Evolutionary conservation across 2,113 vertebrate species (phyloP).

Genomic region (Urocynchramus pylzowi): DNA sequence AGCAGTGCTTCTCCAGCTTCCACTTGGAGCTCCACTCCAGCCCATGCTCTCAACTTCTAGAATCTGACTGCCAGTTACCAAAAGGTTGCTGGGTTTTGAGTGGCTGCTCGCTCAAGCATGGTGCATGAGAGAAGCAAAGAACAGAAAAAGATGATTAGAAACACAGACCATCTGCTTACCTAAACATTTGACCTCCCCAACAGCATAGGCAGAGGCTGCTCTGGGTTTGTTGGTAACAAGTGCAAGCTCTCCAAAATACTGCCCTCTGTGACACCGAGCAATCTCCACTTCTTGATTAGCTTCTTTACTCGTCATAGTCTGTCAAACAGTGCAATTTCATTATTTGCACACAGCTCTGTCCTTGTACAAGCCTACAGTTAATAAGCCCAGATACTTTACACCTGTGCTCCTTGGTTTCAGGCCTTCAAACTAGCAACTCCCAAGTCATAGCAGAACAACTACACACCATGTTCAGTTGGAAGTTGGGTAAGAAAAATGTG

Average conservation of each 20-base stretch:
- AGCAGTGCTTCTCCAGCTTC: neutral
- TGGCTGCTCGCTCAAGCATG: neutral
- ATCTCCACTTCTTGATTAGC: constrained; percentile 93
- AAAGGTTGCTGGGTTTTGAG: neutral
- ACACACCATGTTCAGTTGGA: neutral
- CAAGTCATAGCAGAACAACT: neutral
- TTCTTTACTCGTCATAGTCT: constrained; percentile 90
- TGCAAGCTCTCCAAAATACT: constrained; percentile 98
- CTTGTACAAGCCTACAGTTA: neutral
- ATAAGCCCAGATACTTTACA: neutral
- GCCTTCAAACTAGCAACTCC: neutral
- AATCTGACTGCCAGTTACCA: neutral
- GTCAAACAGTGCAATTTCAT: constrained; percentile 1
- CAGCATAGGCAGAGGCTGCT: constrained; percentile 94
- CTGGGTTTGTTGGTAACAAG: constrained; percentile 98
- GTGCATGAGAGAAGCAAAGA: neutral
- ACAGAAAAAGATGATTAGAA: neutral
- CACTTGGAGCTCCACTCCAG: neutral
- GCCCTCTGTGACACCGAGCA: constrained; percentile 89
- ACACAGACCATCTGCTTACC: constrained; percentile 74
- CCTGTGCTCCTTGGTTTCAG: neutral
- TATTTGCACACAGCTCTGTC: neutral
- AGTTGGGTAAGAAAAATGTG: neutral
- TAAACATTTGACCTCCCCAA: constrained; percentile 92
- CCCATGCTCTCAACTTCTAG: neutral